Evolutionary conservation across 1,140 invertebrate genomes (phyloP).

Genomic region (Plutomurus gul): DNA sequence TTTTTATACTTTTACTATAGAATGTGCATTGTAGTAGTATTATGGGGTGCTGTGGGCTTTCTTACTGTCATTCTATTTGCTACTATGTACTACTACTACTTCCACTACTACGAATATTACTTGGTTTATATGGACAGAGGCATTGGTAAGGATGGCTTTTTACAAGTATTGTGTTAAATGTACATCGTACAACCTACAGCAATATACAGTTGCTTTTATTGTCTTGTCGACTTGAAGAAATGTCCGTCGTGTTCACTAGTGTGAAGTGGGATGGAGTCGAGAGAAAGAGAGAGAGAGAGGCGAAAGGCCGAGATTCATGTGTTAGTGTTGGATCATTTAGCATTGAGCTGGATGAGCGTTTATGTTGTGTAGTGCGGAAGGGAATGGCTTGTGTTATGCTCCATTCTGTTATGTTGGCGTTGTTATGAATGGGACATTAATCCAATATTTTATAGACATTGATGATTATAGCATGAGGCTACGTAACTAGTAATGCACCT

Average conservation of each 20-base stretch:
- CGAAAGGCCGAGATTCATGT: slow-evolving; percentile 9
- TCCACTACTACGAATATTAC: no score
- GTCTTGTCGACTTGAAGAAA: slow-evolving; percentile 15
- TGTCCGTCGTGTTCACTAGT: slow-evolving; percentile 4
- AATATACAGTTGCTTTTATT: neutral
- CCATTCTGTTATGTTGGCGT: slow-evolving; percentile 12
- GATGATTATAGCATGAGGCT: slow-evolving; percentile 39
- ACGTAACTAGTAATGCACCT: neutral
- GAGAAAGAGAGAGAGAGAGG: neutral
- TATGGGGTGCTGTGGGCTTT: no score
- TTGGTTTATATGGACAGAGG: no score
- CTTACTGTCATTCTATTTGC: no score
- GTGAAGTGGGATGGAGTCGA: neutral
- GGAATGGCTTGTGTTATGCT: slow-evolving; percentile 34
- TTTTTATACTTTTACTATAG: no score
- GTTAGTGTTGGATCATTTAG: slow-evolving; percentile 35
- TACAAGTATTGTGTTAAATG: neutral
- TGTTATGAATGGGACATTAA: slow-evolving; percentile 41
- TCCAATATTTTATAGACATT: slow-evolving; percentile 45
- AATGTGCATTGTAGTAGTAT: no score
- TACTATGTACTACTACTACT: no score
- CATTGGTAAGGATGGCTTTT: neutral
- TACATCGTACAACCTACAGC: neutral
- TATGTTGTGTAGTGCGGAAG: neutral
- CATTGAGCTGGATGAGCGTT: slow-evolving; percentile 26